Evolutionary conservation across 2,888 invertebrate species (phyloP), one percentile per base, ranked within the genome.

Genomic region (Callyntrura sp.): DNA sequence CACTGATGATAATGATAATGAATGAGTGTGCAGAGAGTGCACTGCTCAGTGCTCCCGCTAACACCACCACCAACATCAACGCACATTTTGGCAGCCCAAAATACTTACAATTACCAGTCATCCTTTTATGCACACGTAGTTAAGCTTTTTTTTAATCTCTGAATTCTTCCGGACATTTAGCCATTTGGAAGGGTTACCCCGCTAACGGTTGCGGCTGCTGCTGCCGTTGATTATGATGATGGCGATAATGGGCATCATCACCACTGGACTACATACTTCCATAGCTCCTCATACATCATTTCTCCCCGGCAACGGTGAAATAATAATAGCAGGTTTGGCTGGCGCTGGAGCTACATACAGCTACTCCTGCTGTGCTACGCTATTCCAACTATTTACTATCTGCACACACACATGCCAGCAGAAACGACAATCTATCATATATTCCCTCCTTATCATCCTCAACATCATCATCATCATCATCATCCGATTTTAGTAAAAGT

Each of bases 1-100:
- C 78, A 65, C 79, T 57, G 57, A 60, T 79, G 81, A 82, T 73
- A 35, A 85, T 85, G 62, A 60, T 78, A 76, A 85, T 73, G 51
- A 62, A 62, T 62, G 51, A 62, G 76, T 62, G 85, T 17, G 73
- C 73, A 82, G 35, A 17, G 9, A 20, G 45, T 25, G 11, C 28
- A 65, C 25, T 25, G 65, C 23, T 5, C 11, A 25, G 28, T 65
- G 25, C 25, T 25, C 65, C 17, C 12, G 23, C 62, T 62, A 9
- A 62, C 0, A 17, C 62, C 12, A 35, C 25, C 8, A 9, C n/a
- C n/a, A n/a, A n/a, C n/a, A n/a, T n/a, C n/a, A n/a, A n/a, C n/a
- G n/a, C n/a, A n/a, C n/a, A 23, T 23, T 23, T 9, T 60, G 23
- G 35, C 20, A 60, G 23, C 8, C 60, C 6, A 2, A 35, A 35